Conservation (phyloP, 2,113 vertebrate genomes). For the Morone saxatilis region DNA sequence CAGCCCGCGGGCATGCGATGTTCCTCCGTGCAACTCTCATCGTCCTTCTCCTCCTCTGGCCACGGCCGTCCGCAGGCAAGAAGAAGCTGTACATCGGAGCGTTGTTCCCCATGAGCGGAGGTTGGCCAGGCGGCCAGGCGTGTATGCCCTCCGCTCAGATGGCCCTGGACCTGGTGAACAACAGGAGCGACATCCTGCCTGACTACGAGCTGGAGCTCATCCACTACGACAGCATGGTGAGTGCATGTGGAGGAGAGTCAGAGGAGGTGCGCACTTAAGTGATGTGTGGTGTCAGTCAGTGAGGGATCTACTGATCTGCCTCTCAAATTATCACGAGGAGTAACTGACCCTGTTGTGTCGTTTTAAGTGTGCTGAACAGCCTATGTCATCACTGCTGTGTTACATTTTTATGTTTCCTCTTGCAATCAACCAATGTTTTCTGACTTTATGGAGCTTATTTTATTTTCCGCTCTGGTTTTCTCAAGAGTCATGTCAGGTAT, state of each 20-base stretch:
- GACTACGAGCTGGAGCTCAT: slow-evolving; percentile 95
- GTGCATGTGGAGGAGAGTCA: slow-evolving; percentile 56
- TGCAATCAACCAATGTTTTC: neutral
- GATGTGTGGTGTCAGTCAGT: slow-evolving; percentile 52
- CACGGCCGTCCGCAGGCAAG: slow-evolving; percentile 87
- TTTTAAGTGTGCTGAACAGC: neutral
- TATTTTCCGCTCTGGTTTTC: neutral
- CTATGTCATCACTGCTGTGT: neutral
- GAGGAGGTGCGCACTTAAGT: slow-evolving; percentile 49
- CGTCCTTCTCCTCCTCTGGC: slow-evolving; percentile 77
- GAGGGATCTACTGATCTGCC: slow-evolving; percentile 52
- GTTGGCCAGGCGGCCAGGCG: slow-evolving; percentile 94
- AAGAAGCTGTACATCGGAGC: slow-evolving; percentile 95
- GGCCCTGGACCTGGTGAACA: slow-evolving; percentile 94
- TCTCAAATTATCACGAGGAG: slow-evolving; percentile 21
- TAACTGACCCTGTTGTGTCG: neutral
- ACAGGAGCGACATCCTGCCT: slow-evolving; percentile 92
- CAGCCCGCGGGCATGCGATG: slow-evolving; percentile 15
- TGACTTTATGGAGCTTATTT: neutral
- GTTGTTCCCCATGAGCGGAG: slow-evolving; percentile 95
- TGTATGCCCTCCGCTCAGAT: slow-evolving; percentile 93
- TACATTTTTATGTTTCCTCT: neutral
- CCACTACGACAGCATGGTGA: slow-evolving; percentile 95
- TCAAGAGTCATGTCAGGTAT: neutral
- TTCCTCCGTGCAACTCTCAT: slow-evolving; percentile 62